Evolutionary conservation across 2,888 invertebrate species (phyloP).

Genomic region (Drosophila robusta): DNA sequence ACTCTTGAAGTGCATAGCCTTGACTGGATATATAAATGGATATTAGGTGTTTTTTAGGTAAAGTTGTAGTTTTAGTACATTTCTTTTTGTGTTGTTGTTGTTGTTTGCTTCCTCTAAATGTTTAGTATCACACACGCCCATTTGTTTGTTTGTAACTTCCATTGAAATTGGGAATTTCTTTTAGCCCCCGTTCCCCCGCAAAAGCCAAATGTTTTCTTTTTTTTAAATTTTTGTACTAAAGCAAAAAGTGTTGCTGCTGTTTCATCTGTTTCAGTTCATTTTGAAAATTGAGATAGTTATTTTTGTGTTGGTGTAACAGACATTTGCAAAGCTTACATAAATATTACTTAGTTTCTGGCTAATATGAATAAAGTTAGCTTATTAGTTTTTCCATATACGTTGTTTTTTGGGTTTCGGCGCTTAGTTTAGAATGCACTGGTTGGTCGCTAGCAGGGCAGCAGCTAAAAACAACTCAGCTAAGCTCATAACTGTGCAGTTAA

Average conservation of each 20-base stretch:
- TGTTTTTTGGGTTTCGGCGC: constrained; percentile 7
- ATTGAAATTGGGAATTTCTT: constrained; percentile 14
- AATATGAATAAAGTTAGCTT: constrained; percentile 56
- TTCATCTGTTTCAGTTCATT: constrained; percentile 58
- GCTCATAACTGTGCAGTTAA: constrained; percentile 67
- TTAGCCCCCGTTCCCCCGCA: constrained; percentile 6
- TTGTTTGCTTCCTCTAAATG: constrained; percentile 65
- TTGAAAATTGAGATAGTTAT: constrained; percentile 50
- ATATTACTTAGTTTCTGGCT: constrained; percentile 38
- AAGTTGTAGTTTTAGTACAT: constrained; percentile 48
- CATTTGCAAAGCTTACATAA: constrained; percentile 40
- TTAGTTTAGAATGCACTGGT: constrained; percentile 52
- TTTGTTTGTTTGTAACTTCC: constrained; percentile 37
- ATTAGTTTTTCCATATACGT: constrained; percentile 11
- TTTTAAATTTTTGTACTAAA: constrained; percentile 60
- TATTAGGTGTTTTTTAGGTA: constrained; percentile 19
- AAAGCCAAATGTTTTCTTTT: constrained; percentile 40
- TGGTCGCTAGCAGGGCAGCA: constrained; percentile 36
- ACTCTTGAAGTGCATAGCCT: constrained; percentile 27
- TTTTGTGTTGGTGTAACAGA: constrained; percentile 10
- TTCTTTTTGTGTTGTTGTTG: constrained; percentile 48
- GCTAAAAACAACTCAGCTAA: constrained; percentile 59
- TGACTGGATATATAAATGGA: constrained; percentile 21
- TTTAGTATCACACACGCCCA: constrained; percentile 80
- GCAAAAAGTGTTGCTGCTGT: constrained; percentile 40